Conservation (phyloP, 2,113 vertebrate genomes). For the Albula glossodonta region DNA sequence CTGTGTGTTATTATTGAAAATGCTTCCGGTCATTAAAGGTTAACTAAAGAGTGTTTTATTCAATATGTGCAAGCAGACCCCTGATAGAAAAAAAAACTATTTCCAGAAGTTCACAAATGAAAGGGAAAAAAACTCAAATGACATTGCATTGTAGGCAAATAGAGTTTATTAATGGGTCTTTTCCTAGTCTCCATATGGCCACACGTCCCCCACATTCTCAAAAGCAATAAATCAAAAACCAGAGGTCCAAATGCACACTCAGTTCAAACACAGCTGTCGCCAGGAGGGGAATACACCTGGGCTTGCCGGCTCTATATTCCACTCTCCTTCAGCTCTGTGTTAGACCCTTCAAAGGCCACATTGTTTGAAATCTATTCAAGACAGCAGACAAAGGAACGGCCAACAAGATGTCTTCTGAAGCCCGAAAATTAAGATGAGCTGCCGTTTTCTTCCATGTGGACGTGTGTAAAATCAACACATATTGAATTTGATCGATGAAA, state of each 20-base stretch:
- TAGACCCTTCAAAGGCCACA: background rate
- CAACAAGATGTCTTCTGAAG: background rate
- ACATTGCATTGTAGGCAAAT: slow-evolving; percentile 30
- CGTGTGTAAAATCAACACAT: background rate
- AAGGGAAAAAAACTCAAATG: background rate
- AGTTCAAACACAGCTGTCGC: slow-evolving; percentile 10
- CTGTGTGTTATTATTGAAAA: background rate
- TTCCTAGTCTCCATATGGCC: slow-evolving; percentile 34
- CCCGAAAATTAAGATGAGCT: background rate
- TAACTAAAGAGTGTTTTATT: background rate
- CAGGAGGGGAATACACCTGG: slow-evolving; percentile 18
- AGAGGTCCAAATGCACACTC: slow-evolving; percentile 6
- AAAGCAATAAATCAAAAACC: slow-evolving; percentile 33
- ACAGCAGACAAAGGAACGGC: background rate
- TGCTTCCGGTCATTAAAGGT: background rate
- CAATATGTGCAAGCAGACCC: background rate
- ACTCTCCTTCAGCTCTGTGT: background rate
- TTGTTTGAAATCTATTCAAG: background rate
- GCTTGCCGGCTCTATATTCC: background rate
- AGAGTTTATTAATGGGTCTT: slow-evolving; percentile 30
- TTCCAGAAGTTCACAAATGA: background rate
- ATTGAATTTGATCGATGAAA: too few relatives aligned
- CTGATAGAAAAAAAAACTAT: background rate
- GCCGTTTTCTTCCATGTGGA: background rate
- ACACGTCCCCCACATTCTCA: slow-evolving; percentile 31